phyloP scores from a whole-genome alignment of 2,888 invertebrate genomes.

The Helobdella robusta region DNA sequence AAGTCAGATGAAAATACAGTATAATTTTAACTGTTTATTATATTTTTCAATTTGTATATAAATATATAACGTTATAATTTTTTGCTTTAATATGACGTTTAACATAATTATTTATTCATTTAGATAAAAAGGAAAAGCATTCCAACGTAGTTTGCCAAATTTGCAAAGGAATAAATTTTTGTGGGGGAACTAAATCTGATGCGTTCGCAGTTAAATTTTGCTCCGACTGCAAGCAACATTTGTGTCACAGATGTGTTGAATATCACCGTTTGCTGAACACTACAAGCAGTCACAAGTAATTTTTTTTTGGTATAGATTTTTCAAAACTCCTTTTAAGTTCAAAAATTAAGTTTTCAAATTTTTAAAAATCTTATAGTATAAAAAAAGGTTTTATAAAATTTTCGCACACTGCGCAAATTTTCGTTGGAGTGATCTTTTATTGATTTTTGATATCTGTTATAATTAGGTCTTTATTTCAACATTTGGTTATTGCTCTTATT shows the following conservation, averaged over 20 bases:
- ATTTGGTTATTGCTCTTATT: too few species aligned
- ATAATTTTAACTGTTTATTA: background rate
- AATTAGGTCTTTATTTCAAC: too few species aligned
- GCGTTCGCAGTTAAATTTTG: conserved; percentile 15
- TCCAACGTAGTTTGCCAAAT: background rate
- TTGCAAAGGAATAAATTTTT: background rate
- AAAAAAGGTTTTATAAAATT: too few species aligned
- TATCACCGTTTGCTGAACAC: conserved; percentile 15
- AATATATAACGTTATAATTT: background rate
- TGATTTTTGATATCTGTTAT: too few species aligned
- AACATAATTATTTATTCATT: background rate
- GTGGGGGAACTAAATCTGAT: background rate
- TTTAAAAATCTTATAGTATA: too few species aligned
- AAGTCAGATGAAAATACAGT: background rate
- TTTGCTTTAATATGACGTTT: background rate
- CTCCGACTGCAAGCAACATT: conserved; percentile 18
- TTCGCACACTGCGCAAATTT: too few species aligned
- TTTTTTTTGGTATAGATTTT: background rate
- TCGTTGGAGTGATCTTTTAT: too few species aligned
- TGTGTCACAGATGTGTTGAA: conserved; percentile 22
- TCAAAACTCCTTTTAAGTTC: background rate
- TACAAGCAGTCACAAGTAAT: conserved; percentile 10
- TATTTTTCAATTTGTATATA: background rate
- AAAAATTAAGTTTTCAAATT: too few species aligned
- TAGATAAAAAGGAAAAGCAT: conserved; percentile 6